phyloP scores from a whole-genome alignment of 1,140 invertebrate species.

The Drosophila punjabiensis region DNA sequence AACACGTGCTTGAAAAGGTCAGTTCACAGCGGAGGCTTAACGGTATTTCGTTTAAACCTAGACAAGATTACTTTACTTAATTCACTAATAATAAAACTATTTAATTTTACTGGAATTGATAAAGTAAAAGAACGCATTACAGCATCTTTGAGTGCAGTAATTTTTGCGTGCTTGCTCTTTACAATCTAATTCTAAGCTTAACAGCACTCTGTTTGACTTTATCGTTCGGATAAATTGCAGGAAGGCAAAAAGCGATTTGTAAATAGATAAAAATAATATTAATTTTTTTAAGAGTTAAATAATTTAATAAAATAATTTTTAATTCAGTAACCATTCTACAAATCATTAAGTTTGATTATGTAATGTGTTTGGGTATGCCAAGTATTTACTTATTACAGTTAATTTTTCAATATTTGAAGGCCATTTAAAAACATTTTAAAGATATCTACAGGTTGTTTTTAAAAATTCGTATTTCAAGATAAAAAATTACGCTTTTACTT shows the following conservation, averaged over 20 bases:
- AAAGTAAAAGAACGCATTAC: no score
- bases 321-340: neutral
- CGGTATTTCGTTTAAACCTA: neutral
- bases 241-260: no score
- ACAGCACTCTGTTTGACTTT: no score
- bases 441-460: neutral
- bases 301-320: neutral
- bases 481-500: neutral
- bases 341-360: neutral
- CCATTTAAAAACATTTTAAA: neutral
- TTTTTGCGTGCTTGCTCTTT: no score
- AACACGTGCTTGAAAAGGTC: constrained; percentile 1
- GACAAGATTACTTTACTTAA: neutral
- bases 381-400: neutral
- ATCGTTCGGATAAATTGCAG: no score
- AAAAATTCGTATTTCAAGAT: neutral
- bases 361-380: neutral
- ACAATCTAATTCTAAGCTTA: no score
- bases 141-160: no score
- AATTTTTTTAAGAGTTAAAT: no score
- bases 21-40: neutral
- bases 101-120: no score
- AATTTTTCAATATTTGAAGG: neutral
- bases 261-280: no score
- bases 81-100: no score